phyloP scores from a whole-genome alignment of 2,113 vertebrate species.

The Nestor notabilis region DNA sequence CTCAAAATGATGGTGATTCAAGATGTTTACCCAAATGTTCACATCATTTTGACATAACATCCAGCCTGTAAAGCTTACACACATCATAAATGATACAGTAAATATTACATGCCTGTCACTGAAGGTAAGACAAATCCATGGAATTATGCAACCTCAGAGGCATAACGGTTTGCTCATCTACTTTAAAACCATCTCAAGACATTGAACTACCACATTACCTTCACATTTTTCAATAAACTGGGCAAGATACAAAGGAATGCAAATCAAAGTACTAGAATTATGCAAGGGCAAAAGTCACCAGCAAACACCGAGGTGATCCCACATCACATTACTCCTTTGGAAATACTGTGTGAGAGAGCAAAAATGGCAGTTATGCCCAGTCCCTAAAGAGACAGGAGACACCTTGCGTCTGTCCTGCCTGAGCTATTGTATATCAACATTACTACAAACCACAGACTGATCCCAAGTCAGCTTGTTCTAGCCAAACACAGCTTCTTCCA shows the following conservation, averaged over 20 bases:
- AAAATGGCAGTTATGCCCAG: neutral
- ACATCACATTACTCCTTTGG: neutral
- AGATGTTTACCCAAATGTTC: neutral
- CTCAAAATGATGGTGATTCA: neutral
- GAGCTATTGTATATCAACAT: neutral
- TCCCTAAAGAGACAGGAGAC: neutral
- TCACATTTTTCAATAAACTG: constrained; percentile 31
- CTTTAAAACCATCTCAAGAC: constrained; percentile 49
- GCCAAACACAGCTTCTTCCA: neutral
- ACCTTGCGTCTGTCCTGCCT: neutral
- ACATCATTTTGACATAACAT: neutral
- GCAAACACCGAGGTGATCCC: neutral
- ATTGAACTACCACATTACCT: constrained; percentile 35
- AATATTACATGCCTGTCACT: neutral
- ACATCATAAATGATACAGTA: neutral
- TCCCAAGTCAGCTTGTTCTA: neutral
- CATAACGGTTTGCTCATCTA: constrained; percentile 21
- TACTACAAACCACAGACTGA: neutral
- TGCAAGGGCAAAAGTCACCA: neutral
- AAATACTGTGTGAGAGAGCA: neutral
- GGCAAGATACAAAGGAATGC: neutral
- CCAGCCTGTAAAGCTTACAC: neutral
- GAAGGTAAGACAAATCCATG: neutral
- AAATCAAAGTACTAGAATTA: neutral
- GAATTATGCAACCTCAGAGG: constrained; percentile 12